These are phyloP conservation scores for Ladona fulva DNA, from an alignment of 1,140 invertebrate genomes.

Conservation along the genomic window DNA sequence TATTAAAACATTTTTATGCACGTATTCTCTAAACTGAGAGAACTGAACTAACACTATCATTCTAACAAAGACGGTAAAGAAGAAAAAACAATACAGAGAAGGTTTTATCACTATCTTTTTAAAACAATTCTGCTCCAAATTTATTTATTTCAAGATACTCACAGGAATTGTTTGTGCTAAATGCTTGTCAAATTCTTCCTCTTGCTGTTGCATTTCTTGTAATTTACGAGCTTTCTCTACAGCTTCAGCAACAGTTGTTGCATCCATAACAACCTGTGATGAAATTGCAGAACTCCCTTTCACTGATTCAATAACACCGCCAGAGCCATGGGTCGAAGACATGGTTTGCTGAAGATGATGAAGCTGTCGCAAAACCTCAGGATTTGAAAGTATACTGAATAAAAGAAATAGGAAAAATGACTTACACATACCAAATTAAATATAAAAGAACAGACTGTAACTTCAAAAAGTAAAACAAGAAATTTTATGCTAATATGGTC, in stretches of 20 bases:
- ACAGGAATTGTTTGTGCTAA: slow-evolving; percentile 58
- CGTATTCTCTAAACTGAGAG: too few relatives aligned
- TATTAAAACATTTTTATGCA: too few relatives aligned
- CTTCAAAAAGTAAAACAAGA: too few relatives aligned
- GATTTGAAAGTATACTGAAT: slow-evolving; percentile 56
- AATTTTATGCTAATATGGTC: too few relatives aligned
- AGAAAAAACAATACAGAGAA: slow-evolving; percentile 19
- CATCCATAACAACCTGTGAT: slow-evolving; percentile 11
- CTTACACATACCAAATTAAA: too few relatives aligned
- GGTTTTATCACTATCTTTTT: neutral
- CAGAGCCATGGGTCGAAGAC: slow-evolving; percentile 14
- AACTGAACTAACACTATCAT: too few relatives aligned
- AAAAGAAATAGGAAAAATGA: slow-evolving; percentile 23
- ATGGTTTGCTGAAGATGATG: slow-evolving; percentile 51
- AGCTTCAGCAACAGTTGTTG: slow-evolving; percentile 44
- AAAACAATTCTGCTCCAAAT: too few relatives aligned
- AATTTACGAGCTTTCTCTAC: slow-evolving; percentile 61
- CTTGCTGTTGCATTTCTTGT: slow-evolving; percentile 62
- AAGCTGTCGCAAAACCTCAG: slow-evolving; percentile 58
- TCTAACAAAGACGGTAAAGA: neutral
- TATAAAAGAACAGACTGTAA: too few relatives aligned
- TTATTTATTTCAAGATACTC: slow-evolving; percentile 26
- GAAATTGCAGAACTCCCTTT: slow-evolving; percentile 29
- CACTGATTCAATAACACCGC: neutral
- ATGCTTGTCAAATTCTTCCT: slow-evolving; percentile 71